Evolutionary conservation across 2,888 invertebrate species (phyloP), one percentile per base, ranked within the genome.

Genomic region (Meloe dianella): DNA sequence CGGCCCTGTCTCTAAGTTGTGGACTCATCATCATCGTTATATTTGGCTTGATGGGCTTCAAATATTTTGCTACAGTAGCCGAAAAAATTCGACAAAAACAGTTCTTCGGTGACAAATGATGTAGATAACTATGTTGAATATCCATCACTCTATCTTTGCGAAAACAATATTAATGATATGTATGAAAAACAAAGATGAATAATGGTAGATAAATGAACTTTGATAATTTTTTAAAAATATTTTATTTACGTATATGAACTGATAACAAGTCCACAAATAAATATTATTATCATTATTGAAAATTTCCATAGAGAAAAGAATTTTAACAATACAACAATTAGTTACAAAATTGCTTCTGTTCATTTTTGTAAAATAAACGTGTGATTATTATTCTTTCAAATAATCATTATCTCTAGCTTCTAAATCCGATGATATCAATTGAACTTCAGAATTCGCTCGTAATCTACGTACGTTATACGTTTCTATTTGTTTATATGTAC

Each of bases 401-500:
- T 64, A 76, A 41, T 73, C 75, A 54, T 73, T 71, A 27, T 72
- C 75, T 51, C 63, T 66, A 10, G 65, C 56, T 41, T 76, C 76
- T 20, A 67, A 57, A 14, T 77, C 76, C 0, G 75, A 71, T 3
- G 73, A 59, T 30, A 79, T 70, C 27, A 79, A 63, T 56, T 73
- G 68, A 7, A 73, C 73, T 32, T 72, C 71, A 3, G 78, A 78
- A 14, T 61, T 62, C 6, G 73, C 67, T 30, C 75, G 51, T 3
- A 0, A 0, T 9, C 12, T 12, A 12, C 22, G 51, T 12, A 51
- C 22, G 24, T 51, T 51, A 24, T 62, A 58, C 14, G 58, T 41
- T 17, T 38, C 67, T 32, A 75, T 62, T 51, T 75, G 74, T 61
- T 73, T 72, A 61, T 75, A 78, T 56, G 74, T 72, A 30, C 77